Conservation (phyloP, 2,888 invertebrate species). For the Trissonchulus sp. region DNA sequence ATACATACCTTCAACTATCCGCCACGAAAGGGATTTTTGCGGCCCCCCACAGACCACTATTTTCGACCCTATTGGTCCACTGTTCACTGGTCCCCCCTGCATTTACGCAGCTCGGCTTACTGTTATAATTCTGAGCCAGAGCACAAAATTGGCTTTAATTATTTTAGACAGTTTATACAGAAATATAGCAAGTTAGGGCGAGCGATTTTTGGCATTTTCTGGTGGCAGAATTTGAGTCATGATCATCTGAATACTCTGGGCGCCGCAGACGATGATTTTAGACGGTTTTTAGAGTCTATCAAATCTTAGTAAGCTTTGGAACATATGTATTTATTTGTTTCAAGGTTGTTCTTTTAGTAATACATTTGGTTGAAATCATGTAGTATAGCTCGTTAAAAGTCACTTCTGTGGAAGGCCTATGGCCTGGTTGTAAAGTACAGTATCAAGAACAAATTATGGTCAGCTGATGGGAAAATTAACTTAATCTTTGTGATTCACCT, state of each 20-base stretch:
- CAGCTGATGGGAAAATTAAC: too few relatives aligned
- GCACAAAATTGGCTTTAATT: conserved; percentile 39
- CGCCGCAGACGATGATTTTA: conserved; percentile 39
- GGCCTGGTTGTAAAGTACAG: too few relatives aligned
- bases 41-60: conserved; percentile 52
- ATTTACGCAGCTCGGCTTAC: conserved; percentile 36
- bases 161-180: conserved; percentile 37
- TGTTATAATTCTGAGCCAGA: conserved; percentile 41
- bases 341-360: too few relatives aligned
- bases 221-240: conserved; percentile 44
- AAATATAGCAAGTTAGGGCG: conserved; percentile 31
- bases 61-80: conserved; percentile 44
- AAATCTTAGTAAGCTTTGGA: too few relatives aligned
- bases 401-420: too few relatives aligned
- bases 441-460: too few relatives aligned
- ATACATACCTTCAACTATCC: conserved; percentile 53
- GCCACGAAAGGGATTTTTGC: conserved; percentile 47
- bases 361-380: too few relatives aligned
- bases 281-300: conserved; percentile 37
- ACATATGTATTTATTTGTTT: too few relatives aligned
- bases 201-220: conserved; percentile 40
- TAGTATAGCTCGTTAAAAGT: too few relatives aligned
- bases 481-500: too few relatives aligned
- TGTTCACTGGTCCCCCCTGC: conserved; percentile 39
- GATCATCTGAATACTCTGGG: conserved; percentile 38